phyloP scores from a whole-genome alignment of 2,113 vertebrate genomes.

The Accipiter cooperii region DNA sequence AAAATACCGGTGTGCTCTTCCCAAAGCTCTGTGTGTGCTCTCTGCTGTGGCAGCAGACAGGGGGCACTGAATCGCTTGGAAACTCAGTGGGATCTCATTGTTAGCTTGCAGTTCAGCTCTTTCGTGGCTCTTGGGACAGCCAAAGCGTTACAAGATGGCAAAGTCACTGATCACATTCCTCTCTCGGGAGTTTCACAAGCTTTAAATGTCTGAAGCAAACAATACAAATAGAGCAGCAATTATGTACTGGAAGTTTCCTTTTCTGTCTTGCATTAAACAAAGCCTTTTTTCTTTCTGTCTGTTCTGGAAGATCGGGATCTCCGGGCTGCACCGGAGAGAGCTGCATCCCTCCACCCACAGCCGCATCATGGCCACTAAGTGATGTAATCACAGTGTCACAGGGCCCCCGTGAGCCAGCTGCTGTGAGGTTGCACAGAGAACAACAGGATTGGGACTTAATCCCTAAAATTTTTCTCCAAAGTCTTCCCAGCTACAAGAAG shows the following conservation, averaged over 20 bases:
- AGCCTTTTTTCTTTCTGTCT: neutral
- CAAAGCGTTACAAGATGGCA: neutral
- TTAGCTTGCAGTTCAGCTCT: neutral
- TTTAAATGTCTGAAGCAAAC: neutral
- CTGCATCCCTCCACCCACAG: neutral
- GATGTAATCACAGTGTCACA: neutral
- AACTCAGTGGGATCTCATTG: neutral
- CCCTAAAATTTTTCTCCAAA: neutral
- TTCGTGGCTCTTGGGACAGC: neutral
- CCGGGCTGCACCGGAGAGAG: accelerated
- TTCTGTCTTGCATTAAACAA: neutral
- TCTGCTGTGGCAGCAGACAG: neutral
- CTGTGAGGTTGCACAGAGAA: neutral
- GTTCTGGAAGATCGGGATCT: neutral
- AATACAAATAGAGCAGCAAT: neutral
- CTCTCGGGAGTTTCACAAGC: neutral
- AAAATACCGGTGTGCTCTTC: neutral
- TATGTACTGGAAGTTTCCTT: neutral
- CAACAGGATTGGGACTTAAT: neutral
- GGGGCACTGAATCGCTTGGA: neutral
- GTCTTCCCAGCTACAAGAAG: neutral
- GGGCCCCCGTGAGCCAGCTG: accelerated
- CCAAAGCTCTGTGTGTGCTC: neutral
- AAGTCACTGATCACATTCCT: neutral
- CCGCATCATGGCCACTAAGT: neutral